Evolutionary conservation across 2,888 invertebrate species (phyloP), one percentile per base, ranked within the genome.

Genomic region (Bruchidius siliquastri): DNA sequence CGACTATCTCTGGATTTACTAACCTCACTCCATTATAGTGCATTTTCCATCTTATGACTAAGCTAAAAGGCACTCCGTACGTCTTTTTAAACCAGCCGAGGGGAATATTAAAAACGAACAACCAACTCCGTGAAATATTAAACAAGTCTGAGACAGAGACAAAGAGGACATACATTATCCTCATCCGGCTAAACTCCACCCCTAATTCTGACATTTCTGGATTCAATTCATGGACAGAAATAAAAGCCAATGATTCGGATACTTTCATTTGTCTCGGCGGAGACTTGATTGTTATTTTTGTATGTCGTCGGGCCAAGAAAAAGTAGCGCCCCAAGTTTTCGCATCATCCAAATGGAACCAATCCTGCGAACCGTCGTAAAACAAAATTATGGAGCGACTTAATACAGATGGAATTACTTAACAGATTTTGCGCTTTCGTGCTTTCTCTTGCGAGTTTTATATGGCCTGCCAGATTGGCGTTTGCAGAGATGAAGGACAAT

Each of bases 171-270:
- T 49, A 49, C 49, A 49, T 49, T 49, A 49, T 49, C 49, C 18
- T 2, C 26, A 26, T 26, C 26, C 26, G 26, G 26, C 8, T 26
- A 26, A 26, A 49, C 49, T 18, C 49, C 49, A 4, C 49, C 49
- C 13, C 18, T 49, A 49, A 49, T 49, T 18, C 18, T 49, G 18
- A 13, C 49, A 18, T 49, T 49, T 8, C 18, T 49, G 49, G 49
- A 49, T 49, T 82, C 83, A 82, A 84, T 84, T 84, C 84, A 82
- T 84, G 84, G 84, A 83, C 83, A 82, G 83, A 82, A 84, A 85
- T 85, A 85, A 85, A 85, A 85, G 81, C 83, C 84, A 85, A 85
- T 84, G 85, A 84, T 81, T 84, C 80, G 85, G 80, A 84, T 84
- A 83, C 80, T 82, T 83, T 81, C 82, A 80, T 82, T 80, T 78